These are phyloP conservation scores for Antennarius striatus DNA, from an alignment of 2,113 vertebrate species.

Conservation along the genomic window DNA sequence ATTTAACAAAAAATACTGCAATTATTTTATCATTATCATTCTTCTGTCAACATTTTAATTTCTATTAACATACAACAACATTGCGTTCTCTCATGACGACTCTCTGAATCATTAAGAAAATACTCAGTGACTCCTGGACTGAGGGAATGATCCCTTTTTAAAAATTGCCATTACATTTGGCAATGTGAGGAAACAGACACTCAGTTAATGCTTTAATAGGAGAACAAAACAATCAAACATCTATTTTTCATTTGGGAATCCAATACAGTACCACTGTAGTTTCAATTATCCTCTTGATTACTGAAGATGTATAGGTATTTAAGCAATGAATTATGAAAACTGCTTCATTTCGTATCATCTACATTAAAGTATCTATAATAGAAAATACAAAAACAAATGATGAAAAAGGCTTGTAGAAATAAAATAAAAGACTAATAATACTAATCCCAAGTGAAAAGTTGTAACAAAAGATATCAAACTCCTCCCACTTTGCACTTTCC, in stretches of 20 bases:
- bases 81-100: not conserved
- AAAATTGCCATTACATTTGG: not conserved
- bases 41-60: not conserved
- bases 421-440: not conserved
- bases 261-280: constrained; percentile 26
- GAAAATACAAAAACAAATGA: constrained; percentile 3
- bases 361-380: not conserved
- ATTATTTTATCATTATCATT: not conserved
- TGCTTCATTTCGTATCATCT: not conserved
- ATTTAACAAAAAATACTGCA: not conserved
- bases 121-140: too few species aligned
- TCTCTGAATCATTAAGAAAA: too few species aligned
- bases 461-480: constrained; percentile 56
- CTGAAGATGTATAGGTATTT: not conserved
- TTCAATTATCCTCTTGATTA: constrained; percentile 17
- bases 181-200: not conserved
- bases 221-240: constrained; percentile 16
- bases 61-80: not conserved
- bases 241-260: not conserved
- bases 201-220: constrained; percentile 29
- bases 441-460: constrained; percentile 30
- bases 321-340: not conserved
- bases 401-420: constrained; percentile 16
- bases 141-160: not conserved
- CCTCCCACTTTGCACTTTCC: constrained; percentile 70